Percentiles rank a stretch among this genome's conserved stretches.
Evolutionary conservation across 2,888 invertebrate species (phyloP).

Genomic region (Tachina fera): DNA sequence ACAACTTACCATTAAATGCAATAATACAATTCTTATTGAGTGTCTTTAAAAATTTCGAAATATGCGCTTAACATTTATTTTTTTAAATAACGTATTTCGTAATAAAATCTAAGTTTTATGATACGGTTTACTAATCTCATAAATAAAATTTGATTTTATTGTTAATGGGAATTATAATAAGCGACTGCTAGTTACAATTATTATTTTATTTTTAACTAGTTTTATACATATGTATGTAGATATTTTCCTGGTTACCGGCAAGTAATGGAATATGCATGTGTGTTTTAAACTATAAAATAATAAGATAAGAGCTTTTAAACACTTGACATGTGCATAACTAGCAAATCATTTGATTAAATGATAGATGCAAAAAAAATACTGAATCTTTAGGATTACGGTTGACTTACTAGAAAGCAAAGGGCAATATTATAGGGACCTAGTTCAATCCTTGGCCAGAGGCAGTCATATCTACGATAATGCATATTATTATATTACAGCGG

Average conservation of each 20-base stretch:
- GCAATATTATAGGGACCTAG: no score
- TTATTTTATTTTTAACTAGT: neutral
- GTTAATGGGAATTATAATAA: constrained; percentile 5
- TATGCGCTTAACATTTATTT: constrained; percentile 4
- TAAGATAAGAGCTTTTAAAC: neutral
- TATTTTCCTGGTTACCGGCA: constrained; percentile 23
- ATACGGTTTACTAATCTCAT: constrained; percentile 5
- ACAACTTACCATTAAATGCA: neutral
- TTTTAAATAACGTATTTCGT: constrained; percentile 26
- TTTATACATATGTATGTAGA: neutral
- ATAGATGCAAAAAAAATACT: no score
- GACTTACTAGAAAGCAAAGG: no score
- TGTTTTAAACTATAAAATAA: neutral
- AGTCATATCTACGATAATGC: no score
- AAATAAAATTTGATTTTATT: constrained; percentile 42
- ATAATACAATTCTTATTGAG: constrained; percentile 11
- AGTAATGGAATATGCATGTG: constrained; percentile 1
- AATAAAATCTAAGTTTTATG: constrained; percentile 44
- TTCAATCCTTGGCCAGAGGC: no score
- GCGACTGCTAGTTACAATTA: neutral
- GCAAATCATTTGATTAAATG: no score
- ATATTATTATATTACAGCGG: no score
- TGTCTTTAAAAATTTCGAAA: neutral
- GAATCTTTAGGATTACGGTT: no score
- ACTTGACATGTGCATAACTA: constrained; percentile 6